Conservation (phyloP, 2,113 vertebrate species). For the Bungarus multicinctus region DNA sequence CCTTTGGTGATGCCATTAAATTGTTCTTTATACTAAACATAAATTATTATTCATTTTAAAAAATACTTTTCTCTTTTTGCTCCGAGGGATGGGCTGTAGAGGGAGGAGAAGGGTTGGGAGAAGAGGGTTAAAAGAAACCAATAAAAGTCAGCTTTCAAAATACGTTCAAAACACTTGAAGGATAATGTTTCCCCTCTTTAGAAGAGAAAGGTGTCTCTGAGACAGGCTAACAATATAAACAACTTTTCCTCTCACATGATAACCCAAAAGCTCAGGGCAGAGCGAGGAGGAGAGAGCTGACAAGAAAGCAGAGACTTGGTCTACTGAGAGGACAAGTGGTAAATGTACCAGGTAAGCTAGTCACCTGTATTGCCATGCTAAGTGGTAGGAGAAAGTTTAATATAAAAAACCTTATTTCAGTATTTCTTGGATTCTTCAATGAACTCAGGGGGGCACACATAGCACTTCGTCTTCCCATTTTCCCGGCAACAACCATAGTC, state of each 20-base stretch:
- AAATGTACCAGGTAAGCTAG: background rate
- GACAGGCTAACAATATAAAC: conserved; percentile 22
- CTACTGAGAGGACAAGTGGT: background rate
- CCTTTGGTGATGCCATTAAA: conserved; percentile 78
- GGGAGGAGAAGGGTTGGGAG: background rate
- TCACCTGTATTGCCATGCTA: background rate
- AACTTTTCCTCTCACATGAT: conserved; percentile 13
- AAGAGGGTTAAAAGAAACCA: conserved; percentile 32
- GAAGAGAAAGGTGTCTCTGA: conserved; percentile 14
- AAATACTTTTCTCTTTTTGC: conserved; percentile 77
- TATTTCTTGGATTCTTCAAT: background rate
- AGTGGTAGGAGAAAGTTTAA: background rate
- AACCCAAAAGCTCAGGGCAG: background rate
- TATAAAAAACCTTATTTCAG: background rate
- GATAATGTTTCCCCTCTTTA: conserved; percentile 22
- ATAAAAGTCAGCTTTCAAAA: conserved; percentile 42
- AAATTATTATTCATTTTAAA: conserved; percentile 75
- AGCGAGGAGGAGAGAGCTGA: conserved; percentile 26
- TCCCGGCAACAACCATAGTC: background rate
- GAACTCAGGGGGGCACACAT: background rate
- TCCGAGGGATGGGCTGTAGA: conserved; percentile 59
- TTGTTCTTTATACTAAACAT: conserved; percentile 75
- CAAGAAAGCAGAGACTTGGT: background rate
- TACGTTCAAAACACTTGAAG: conserved; percentile 36
- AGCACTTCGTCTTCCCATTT: background rate